These are phyloP conservation scores for Pangasianodon hypophthalmus DNA, from an alignment of 2,113 vertebrate genomes.

Conservation along the genomic window DNA sequence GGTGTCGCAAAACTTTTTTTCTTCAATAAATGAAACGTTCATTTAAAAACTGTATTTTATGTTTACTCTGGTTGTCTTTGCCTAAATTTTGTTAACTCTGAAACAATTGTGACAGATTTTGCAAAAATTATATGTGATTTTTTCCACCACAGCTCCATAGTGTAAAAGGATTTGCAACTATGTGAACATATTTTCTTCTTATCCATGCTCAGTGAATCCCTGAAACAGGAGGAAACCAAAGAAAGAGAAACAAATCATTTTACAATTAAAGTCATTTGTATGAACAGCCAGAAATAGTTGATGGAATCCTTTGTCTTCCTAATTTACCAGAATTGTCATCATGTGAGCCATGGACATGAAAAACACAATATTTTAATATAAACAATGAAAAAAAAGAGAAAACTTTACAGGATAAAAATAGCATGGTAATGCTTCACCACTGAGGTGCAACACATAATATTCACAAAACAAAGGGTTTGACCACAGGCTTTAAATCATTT, in stretches of 20 bases:
- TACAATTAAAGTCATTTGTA: conserved; percentile 52
- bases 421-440: conserved; percentile 49
- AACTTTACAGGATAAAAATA: conserved; percentile 43
- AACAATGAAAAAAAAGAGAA: conserved; percentile 45
- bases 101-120: neutral
- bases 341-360: conserved; percentile 48
- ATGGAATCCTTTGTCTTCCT: conserved; percentile 48
- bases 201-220: conserved; percentile 41
- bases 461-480: conserved; percentile 43
- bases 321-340: conserved; percentile 53
- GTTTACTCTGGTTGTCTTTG: neutral
- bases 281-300: conserved; percentile 46
- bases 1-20: neutral
- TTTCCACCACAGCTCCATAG: neutral
- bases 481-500: conserved; percentile 51
- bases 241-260: conserved; percentile 40
- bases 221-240: conserved; percentile 34
- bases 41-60: neutral
- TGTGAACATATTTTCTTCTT: conserved; percentile 13
- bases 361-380: conserved; percentile 53
- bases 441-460: conserved; percentile 49
- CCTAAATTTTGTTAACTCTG: neutral
- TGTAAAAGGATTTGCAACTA: neutral
- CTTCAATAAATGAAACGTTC: neutral
- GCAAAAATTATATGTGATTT: neutral